Evolutionary conservation across 2,888 invertebrate genomes (phyloP).

Genomic region (Aphodius sticticus): DNA sequence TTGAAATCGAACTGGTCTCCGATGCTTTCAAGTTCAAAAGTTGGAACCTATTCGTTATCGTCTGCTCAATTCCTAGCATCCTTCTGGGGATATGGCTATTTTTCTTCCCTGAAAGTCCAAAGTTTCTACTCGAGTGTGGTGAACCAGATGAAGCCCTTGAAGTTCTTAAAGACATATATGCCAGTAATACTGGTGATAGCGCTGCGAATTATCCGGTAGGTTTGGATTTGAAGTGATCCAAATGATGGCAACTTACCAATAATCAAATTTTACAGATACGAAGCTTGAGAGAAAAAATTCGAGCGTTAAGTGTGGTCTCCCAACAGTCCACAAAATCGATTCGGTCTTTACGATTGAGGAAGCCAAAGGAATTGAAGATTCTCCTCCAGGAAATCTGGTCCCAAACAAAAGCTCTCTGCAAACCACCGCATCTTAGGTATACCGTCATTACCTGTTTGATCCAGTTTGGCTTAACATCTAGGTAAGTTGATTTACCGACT

Average conservation of each 20-base stretch:
- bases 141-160: slow-evolving; percentile 78
- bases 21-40: slow-evolving; percentile 74
- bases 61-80: slow-evolving; percentile 76
- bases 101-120: slow-evolving; percentile 82
- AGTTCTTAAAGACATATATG: slow-evolving; percentile 74
- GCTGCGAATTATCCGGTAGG: slow-evolving; percentile 77
- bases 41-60: slow-evolving; percentile 82
- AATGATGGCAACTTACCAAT: background rate
- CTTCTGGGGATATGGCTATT: slow-evolving; percentile 74
- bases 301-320: slow-evolving; percentile 70
- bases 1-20: slow-evolving; percentile 68
- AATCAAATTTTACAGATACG: slow-evolving; percentile 66
- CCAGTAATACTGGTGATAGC: slow-evolving; percentile 75
- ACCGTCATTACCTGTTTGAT: slow-evolving; percentile 80
- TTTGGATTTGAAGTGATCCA: slow-evolving; percentile 33
- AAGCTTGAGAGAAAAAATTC: slow-evolving; percentile 73
- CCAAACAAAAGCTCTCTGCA: slow-evolving; percentile 78
- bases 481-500: slow-evolving; percentile 58
- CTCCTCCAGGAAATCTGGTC: slow-evolving; percentile 75
- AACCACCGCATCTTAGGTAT: slow-evolving; percentile 77
- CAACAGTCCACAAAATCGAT: slow-evolving; percentile 73
- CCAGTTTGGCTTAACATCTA: slow-evolving; percentile 83
- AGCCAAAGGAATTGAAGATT: slow-evolving; percentile 75
- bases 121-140: slow-evolving; percentile 82
- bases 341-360: slow-evolving; percentile 73